Conservation (phyloP, 2,888 invertebrate species). For the Congeria kusceri region DNA sequence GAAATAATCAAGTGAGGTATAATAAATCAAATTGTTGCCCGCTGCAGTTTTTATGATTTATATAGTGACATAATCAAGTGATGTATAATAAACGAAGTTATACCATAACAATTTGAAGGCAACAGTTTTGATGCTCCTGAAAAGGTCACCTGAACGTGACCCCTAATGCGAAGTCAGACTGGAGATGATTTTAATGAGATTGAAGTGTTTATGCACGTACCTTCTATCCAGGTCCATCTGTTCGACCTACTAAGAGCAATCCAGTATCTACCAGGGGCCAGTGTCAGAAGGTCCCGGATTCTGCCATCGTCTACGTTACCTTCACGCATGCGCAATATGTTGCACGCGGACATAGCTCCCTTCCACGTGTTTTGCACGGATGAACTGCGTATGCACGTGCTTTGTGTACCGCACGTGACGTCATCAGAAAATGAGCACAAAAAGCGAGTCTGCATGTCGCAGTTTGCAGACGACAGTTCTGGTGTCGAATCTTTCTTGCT, state of each 20-base stretch:
- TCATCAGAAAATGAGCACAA: conserved; percentile 42
- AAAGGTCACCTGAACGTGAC: too few relatives aligned
- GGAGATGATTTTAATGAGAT: too few relatives aligned
- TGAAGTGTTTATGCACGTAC: conserved; percentile 16
- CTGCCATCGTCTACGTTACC: conserved; percentile 23
- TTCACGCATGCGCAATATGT: conserved; percentile 9
- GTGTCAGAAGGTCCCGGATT: neutral
- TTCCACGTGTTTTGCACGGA: conserved; percentile 45
- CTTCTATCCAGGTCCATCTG: conserved; percentile 45
- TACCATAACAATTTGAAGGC: too few relatives aligned
- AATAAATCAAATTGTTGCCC: too few relatives aligned
- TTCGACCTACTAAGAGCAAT: conserved; percentile 36
- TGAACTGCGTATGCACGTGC: conserved; percentile 43
- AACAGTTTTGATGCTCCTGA: too few relatives aligned
- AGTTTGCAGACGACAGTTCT: conserved; percentile 35
- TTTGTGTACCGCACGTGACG: conserved; percentile 39
- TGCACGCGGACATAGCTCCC: conserved; percentile 26
- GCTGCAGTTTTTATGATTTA: too few relatives aligned
- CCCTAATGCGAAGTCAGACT: too few relatives aligned
- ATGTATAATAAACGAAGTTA: too few relatives aligned
- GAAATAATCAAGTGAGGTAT: too few relatives aligned
- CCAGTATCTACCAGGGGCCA: conserved; percentile 52
- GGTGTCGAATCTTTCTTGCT: neutral
- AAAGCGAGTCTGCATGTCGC: conserved; percentile 48
- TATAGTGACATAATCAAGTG: too few relatives aligned